Evolutionary conservation across 2,113 vertebrate species (phyloP).

Genomic region (Capricornis sumatraensis): DNA sequence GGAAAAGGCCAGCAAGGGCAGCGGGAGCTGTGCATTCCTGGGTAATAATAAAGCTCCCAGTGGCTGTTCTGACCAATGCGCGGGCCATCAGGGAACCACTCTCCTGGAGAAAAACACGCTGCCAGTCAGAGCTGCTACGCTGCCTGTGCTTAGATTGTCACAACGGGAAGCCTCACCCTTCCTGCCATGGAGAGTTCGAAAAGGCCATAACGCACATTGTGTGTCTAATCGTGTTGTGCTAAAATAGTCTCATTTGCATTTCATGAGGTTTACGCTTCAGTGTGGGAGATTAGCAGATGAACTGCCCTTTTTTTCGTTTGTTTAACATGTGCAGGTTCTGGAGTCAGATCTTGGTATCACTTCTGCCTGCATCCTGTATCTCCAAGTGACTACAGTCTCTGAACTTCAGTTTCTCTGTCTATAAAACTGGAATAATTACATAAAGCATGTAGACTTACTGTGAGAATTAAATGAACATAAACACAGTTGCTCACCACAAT

Average conservation of each 20-base stretch:
- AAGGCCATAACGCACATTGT: background rate
- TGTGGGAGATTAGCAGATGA: background rate
- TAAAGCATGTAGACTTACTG: background rate
- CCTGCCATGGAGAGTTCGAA: background rate
- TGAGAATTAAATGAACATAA: background rate
- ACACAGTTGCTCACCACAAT: background rate
- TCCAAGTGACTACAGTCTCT: background rate
- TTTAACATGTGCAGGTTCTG: background rate
- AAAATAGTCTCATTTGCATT: background rate
- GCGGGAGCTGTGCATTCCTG: background rate
- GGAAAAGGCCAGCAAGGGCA: background rate
- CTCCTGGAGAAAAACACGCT: background rate
- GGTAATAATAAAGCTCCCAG: background rate
- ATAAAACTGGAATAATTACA: background rate
- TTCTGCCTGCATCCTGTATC: too few species aligned
- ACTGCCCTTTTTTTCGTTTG: background rate
- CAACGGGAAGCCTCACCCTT: slow-evolving; percentile 21
- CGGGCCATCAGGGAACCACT: background rate
- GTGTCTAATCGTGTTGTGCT: background rate
- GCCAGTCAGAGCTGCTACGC: rapidly evolving
- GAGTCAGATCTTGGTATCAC: background rate
- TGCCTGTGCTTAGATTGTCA: background rate
- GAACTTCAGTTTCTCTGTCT: background rate
- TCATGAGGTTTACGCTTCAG: background rate
- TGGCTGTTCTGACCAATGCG: background rate